Percentiles rank a stretch among this genome's conserved stretches.
phyloP scores from a whole-genome alignment of 2,113 vertebrate species.

The Dicrurus megarhynchus region DNA sequence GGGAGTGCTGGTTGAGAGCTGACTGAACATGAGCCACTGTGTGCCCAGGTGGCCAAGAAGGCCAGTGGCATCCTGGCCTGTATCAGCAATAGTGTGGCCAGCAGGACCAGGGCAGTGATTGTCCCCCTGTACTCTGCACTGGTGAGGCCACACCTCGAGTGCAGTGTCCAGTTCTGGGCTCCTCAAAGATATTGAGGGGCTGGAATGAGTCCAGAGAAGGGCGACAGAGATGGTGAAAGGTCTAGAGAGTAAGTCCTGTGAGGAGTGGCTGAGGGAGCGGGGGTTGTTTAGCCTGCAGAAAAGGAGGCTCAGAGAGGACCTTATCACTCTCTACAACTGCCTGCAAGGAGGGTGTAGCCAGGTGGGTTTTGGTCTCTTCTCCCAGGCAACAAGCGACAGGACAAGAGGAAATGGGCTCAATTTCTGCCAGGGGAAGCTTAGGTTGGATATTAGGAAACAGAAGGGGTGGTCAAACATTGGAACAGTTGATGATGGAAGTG shows the following conservation, averaged over 20 bases:
- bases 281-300: not conserved
- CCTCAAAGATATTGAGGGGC: not conserved
- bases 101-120: not conserved
- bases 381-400: not conserved
- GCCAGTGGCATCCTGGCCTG: not conserved
- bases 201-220: not conserved
- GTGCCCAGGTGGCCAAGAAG: not conserved
- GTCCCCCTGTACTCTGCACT: too few species aligned
- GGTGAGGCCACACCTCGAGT: not conserved
- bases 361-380: not conserved
- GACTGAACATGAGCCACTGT: accelerated
- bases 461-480: not conserved
- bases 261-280: not conserved
- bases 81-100: not conserved
- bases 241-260: not conserved
- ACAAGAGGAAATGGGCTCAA: not conserved
- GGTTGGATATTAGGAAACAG: not conserved
- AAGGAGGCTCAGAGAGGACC: not conserved
- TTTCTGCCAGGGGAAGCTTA: not conserved
- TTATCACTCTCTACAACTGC: not conserved
- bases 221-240: not conserved
- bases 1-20: not conserved
- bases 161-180: not conserved
- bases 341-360: not conserved
- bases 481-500: not conserved